phyloP scores from a whole-genome alignment of 2,113 vertebrate genomes.

The Leptodactylus fuscus region DNA sequence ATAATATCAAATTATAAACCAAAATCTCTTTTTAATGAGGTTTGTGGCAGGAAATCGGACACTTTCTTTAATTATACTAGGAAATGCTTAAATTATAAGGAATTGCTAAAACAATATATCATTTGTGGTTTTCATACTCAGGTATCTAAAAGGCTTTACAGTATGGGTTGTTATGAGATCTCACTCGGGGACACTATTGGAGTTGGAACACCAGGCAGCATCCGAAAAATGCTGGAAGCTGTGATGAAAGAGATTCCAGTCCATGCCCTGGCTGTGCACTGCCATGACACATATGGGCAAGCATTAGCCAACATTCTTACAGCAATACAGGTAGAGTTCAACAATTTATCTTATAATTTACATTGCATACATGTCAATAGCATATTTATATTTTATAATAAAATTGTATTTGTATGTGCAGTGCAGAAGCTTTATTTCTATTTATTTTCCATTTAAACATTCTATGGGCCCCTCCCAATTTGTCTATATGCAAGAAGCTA shows the following conservation, averaged over 20 bases:
- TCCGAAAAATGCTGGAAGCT: conserved; percentile 85
- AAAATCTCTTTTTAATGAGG: too few relatives aligned
- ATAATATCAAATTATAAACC: too few relatives aligned
- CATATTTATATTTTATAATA: too few relatives aligned
- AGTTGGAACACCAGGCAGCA: conserved; percentile 88
- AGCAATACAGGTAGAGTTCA: conserved; percentile 85
- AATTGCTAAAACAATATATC: background rate
- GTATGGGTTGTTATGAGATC: conserved; percentile 93
- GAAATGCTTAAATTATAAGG: background rate
- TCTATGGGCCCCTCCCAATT: too few relatives aligned
- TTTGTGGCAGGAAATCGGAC: too few relatives aligned
- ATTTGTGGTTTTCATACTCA: conserved; percentile 63
- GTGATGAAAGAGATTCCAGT: conserved; percentile 88
- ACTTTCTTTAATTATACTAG: too few relatives aligned
- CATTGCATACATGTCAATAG: background rate
- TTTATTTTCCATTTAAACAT: too few relatives aligned
- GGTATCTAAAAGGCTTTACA: conserved; percentile 89
- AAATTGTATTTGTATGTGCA: too few relatives aligned
- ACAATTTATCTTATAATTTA: background rate
- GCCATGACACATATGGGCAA: conserved; percentile 94
- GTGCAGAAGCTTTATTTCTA: too few relatives aligned
- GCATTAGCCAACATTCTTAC: conserved; percentile 91
- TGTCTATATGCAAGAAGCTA: too few relatives aligned
- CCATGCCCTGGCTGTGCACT: conserved; percentile 87
- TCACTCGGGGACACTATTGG: conserved; percentile 92